phyloP scores from a whole-genome alignment of 2,888 invertebrate genomes.

The Sycophila texana region DNA sequence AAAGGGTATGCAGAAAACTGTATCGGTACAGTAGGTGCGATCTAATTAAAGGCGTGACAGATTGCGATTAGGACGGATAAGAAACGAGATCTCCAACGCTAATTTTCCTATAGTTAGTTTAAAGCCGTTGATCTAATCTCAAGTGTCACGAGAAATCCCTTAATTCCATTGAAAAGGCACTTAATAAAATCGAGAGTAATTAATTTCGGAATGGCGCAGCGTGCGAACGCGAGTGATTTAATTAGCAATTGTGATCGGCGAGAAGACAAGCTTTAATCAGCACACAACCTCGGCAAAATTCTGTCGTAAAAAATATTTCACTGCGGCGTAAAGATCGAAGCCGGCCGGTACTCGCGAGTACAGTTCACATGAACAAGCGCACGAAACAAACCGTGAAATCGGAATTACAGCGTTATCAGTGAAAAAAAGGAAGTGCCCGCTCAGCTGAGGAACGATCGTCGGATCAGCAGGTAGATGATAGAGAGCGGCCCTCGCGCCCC shows the following conservation, averaged over 20 bases:
- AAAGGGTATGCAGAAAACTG: conserved; percentile 4
- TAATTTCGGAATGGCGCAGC: not conserved
- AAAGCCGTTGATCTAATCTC: not conserved
- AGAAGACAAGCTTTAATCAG: too few species aligned
- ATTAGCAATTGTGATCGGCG: too few species aligned
- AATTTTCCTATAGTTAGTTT: conserved; percentile 19
- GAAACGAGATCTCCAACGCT: not conserved
- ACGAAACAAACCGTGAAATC: not conserved
- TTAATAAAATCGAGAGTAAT: not conserved
- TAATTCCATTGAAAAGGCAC: not conserved
- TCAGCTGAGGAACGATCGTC: too few species aligned
- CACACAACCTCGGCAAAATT: too few species aligned
- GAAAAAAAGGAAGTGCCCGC: too few species aligned
- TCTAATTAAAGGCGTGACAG: conserved; percentile 17
- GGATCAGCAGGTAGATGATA: too few species aligned
- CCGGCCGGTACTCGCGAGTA: too few species aligned
- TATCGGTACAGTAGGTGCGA: not conserved
- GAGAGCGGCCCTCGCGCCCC: too few species aligned
- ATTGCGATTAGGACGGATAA: not conserved
- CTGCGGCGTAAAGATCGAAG: too few species aligned
- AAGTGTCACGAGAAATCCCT: not conserved
- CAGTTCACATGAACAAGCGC: not conserved
- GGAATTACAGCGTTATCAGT: not conserved
- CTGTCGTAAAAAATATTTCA: too few species aligned
- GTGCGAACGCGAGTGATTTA: too few species aligned